Conservation (phyloP, 2,113 vertebrate species). For the Struthidea cinerea region DNA sequence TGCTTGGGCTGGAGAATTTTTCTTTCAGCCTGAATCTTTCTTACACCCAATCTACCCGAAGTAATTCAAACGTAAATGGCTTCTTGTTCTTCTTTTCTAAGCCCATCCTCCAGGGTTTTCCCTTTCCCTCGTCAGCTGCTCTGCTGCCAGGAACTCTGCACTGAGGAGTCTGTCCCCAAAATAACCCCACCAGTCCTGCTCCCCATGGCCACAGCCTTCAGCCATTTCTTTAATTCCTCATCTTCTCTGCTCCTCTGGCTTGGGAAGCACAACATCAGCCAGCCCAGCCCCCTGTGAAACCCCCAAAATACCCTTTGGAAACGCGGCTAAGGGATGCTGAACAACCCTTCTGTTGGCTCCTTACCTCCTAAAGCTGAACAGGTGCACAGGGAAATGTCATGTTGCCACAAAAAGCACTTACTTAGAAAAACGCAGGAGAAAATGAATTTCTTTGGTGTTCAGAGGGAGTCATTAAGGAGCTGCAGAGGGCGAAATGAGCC, state of each 20-base stretch:
- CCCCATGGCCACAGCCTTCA: not conserved
- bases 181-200: not conserved
- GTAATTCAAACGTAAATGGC: not conserved
- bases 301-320: not conserved
- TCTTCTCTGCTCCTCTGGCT: not conserved
- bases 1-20: not conserved
- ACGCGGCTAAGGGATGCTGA: not conserved
- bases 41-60: not conserved
- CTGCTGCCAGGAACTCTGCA: not conserved
- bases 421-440: not conserved
- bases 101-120: not conserved
- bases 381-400: not conserved
- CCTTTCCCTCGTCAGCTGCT: not conserved
- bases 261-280: not conserved
- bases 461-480: not conserved
- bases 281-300: not conserved
- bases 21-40: not conserved
- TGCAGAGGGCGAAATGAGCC: not conserved
- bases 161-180: not conserved
- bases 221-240: not conserved
- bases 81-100: not conserved
- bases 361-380: not conserved
- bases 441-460: not conserved
- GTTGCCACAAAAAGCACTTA: not conserved
- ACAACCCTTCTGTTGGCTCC: not conserved